phyloP scores from a whole-genome alignment of 2,888 invertebrate species.

The Drosophila austrosaltans region DNA sequence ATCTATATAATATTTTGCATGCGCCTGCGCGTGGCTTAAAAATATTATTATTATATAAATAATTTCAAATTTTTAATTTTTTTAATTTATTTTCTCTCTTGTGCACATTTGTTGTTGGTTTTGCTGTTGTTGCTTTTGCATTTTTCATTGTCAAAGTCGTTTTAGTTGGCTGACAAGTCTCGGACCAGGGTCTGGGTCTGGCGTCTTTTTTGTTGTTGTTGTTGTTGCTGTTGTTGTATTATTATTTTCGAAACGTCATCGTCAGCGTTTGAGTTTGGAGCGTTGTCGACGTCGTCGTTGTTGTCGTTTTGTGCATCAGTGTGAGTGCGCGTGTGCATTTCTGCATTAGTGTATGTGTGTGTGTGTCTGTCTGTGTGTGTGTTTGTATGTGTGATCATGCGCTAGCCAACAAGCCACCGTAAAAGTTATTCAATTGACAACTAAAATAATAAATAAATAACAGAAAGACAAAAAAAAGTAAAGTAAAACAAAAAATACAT shows the following conservation, averaged over 20 bases:
- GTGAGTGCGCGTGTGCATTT: constrained; percentile 71
- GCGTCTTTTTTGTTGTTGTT: constrained; percentile 38
- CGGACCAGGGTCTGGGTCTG: constrained; percentile 38
- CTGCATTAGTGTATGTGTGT: constrained; percentile 25
- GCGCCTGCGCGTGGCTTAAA: constrained; percentile 15
- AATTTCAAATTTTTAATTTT: background rate
- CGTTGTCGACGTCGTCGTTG: constrained; percentile 12
- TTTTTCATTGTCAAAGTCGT: constrained; percentile 70
- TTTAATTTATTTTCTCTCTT: background rate
- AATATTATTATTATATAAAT: constrained; percentile 30
- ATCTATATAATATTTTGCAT: constrained; percentile 2
- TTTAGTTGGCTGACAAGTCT: constrained; percentile 50
- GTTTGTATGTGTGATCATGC: constrained; percentile 65
- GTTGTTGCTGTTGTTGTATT: background rate
- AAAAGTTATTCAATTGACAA: constrained; percentile 67
- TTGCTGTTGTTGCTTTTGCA: constrained; percentile 3
- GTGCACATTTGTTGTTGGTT: background rate
- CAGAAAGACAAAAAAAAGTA: constrained; percentile 24
- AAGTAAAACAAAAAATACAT: constrained; percentile 27
- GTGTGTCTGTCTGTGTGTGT: constrained; percentile 68
- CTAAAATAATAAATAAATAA: constrained; percentile 49
- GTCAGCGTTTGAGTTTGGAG: constrained; percentile 21
- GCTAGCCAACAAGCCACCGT: constrained; percentile 42
- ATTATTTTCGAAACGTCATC: constrained; percentile 23
- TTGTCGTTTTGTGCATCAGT: constrained; percentile 32